Base-by-base conservation (phyloP, 2,888 invertebrate species). In the Autographa gamma region DNA sequence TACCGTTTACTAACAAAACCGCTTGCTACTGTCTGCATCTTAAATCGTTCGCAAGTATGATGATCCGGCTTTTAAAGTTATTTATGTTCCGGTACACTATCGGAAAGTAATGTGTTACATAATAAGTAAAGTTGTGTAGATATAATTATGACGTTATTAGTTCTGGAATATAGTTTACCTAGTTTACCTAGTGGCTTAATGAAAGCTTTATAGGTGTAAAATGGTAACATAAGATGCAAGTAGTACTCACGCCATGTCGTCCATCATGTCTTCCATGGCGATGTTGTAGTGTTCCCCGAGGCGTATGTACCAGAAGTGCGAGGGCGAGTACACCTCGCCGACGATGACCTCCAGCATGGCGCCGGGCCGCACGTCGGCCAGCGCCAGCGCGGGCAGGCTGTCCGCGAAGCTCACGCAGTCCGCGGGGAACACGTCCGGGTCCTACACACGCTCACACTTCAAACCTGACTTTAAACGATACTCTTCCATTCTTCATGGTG, bases 301-400 rank as follows among this genome's bases (percentile, higher is more conserved):
- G 16, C 94, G 91, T 78, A 93, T 90, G 76, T 96, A 82, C 96
- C 96, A 96, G 89, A 96, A 96, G 89, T 96, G 96, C 34, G 96
- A 95, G 58, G 96, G 95, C 78, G 96, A 96, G 90, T 96, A 96
- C 77, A 96, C 93, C 90, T 94, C 96, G 18, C 92, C 95, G 60
- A 96, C 91, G 32, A 89, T 81, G 64, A 96, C 91, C 81, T 94
- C 93, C 9, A 96, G 82, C 90, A 89, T 86, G 75, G 82, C 87
- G 59, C 92, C 93, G 48, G 83, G 72, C 41, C 7, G 59, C 76
- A 89, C 71, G 63, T 32, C 90, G 19, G 52, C 73, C 80, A 89
- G 81, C 61, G 80, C 9, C 85, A 73, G 69, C 31, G 73, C 1
- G 65, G 92, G 91, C 71, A 95, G 86, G 85, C 86, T 85, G 83